Conservation (phyloP, 2,797 vertebrate species). For the Oreochromis grahami region DNA sequence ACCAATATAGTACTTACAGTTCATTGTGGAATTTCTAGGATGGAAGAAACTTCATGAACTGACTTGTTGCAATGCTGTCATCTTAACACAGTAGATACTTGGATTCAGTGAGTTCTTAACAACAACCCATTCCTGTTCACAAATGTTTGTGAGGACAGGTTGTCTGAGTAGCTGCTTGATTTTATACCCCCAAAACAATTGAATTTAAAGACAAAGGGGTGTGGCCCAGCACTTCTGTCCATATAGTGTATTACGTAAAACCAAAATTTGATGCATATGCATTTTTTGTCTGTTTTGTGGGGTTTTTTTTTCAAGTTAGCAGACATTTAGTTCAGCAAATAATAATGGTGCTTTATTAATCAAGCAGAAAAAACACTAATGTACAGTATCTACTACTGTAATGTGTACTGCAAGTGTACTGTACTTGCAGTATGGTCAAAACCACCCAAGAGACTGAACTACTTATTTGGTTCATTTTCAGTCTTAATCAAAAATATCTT, state of each 20-base stretch:
- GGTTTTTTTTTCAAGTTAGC: accelerated
- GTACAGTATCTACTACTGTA: not conserved
- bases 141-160: not conserved
- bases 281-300: not conserved
- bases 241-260: not conserved
- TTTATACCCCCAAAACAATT: not conserved
- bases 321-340: not conserved
- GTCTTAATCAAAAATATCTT: not conserved
- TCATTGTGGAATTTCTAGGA: not conserved
- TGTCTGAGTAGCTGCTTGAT: not conserved
- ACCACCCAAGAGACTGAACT: accelerated
- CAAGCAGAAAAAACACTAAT: not conserved
- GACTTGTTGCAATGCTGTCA: not conserved
- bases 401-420: accelerated
- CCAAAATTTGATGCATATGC: not conserved
- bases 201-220: not conserved
- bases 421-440: not conserved
- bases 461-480: not conserved
- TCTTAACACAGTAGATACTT: not conserved
- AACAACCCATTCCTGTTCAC: not conserved
- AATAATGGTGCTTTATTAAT: not conserved
- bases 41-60: not conserved
- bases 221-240: not conserved
- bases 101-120: not conserved
- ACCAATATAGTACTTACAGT: not conserved